Base-by-base conservation (phyloP, 1,140 invertebrate genomes). In the Cardiocondyla obscurior region DNA sequence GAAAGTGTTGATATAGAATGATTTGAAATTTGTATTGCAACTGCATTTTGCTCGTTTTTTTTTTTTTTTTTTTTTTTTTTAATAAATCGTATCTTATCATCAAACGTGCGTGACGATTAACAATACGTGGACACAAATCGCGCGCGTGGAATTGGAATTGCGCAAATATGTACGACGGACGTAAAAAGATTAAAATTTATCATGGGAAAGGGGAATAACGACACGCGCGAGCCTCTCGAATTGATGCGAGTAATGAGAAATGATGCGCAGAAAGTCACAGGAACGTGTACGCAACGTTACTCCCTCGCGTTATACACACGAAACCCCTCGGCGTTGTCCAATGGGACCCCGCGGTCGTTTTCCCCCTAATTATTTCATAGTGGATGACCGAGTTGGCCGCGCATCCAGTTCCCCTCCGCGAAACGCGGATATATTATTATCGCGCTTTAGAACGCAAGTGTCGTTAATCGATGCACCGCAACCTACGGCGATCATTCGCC, bases 301-400 rank as follows among this genome's bases (percentile, higher is more conserved):
- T 51, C 62, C 16, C 42, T 55, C 49, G 16, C n/a, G n/a, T 77
- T 67, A 67, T 8, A 36, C 25, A 36, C 25, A n/a, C 8, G 33
- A 79, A 55, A 36, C 46, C 36, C 42, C 30, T 55, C 22, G 33
- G 14, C 69, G 49, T 77, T 77, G 46, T 79, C n/a, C 25, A 10
- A 49, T 6, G n/a, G 30, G 42, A 19, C 19, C 39, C 30, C 33
- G 4, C 46, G 46, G 3, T 49, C 46, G 62, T 53, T 67, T 69
- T 79, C 62, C 46, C 62, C 62, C 46, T 77, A 67, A 79, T 79
- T 79, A 79, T 79, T 67, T 79, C 62, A 79, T 79, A 79, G 74
- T 69, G 25, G 74, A 53, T 69, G 74, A 79, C 74, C 74, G 74
- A 79, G 62, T 79, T 79, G 46, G 14, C 39, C 16, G 74, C 5